A percentile compares a stretch with the other conserved stretches of the same genome.
Evolutionary conservation across 30 jellyfish, hydroid and myxozoan species (phyloP).

Genomic region (Hydra vulgaris): DNA sequence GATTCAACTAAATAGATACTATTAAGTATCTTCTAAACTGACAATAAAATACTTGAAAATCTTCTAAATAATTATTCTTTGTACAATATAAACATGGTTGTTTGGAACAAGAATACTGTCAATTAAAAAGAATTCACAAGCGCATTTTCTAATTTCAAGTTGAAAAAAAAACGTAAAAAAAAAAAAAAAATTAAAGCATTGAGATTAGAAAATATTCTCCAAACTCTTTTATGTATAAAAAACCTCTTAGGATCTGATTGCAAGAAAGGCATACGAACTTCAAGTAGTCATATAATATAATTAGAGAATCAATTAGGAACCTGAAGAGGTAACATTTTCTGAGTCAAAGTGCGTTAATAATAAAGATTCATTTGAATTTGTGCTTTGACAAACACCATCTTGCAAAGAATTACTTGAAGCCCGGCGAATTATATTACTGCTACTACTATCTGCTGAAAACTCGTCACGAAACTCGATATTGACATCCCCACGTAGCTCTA

Average conservation of each 20-base stretch:
- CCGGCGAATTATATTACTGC: slow-evolving; percentile 1
- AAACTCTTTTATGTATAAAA: too few species aligned
- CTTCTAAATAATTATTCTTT: neutral
- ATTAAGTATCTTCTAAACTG: neutral
- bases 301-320: neutral
- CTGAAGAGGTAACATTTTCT: slow-evolving; percentile 1
- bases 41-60: neutral
- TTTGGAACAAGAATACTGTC: neutral
- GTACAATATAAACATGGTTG: neutral
- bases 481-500: neutral
- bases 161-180: too few species aligned
- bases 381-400: slow-evolving; percentile 28
- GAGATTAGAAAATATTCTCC: neutral
- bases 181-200: neutral
- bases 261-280: too few species aligned
- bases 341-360: neutral
- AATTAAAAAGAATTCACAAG: neutral
- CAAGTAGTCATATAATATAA: too few species aligned
- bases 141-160: neutral
- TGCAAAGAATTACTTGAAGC: slow-evolving; percentile 4
- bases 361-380: neutral
- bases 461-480: slow-evolving; percentile 8
- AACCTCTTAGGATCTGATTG: too few species aligned
- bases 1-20: neutral
- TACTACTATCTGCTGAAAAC: slow-evolving; percentile 32